Evolutionary conservation across 2,113 vertebrate genomes (phyloP).

Genomic region (Hystrix brachyura): DNA sequence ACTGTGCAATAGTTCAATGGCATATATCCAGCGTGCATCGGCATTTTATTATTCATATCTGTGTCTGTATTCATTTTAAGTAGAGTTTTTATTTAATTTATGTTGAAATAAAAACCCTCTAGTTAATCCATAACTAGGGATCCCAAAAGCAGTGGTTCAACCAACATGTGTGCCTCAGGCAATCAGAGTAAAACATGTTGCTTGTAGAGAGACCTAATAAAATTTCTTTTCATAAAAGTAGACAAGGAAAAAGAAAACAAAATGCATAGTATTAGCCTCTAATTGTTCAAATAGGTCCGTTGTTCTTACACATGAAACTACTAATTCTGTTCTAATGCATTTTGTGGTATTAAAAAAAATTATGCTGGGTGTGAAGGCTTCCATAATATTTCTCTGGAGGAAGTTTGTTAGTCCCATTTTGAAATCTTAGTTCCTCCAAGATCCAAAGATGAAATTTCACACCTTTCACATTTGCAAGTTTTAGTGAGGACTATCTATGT

Average conservation of each 20-base stretch:
- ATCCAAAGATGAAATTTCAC: constrained; percentile 22
- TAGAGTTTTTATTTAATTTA: constrained; percentile 26
- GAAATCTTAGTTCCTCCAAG: background rate
- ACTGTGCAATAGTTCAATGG: background rate
- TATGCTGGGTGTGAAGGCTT: background rate
- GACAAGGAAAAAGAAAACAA: background rate
- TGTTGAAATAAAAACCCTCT: background rate
- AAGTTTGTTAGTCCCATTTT: background rate
- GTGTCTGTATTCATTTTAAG: background rate
- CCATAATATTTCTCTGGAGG: background rate
- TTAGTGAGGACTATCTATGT: background rate
- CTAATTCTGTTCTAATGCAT: background rate
- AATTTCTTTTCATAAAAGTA: background rate
- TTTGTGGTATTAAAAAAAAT: background rate
- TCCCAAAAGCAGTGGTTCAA: background rate
- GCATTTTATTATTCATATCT: background rate
- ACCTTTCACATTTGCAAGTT: background rate
- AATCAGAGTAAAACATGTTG: background rate
- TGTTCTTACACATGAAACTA: background rate
- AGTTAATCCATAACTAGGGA: background rate
- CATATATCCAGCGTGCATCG: background rate
- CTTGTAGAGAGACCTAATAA: background rate
- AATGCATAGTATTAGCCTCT: background rate
- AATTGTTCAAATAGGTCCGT: background rate
- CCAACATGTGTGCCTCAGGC: background rate